Base-by-base conservation (phyloP, 2,113 vertebrate species). In the Gnathonemus echidnorhynchus region DNA sequence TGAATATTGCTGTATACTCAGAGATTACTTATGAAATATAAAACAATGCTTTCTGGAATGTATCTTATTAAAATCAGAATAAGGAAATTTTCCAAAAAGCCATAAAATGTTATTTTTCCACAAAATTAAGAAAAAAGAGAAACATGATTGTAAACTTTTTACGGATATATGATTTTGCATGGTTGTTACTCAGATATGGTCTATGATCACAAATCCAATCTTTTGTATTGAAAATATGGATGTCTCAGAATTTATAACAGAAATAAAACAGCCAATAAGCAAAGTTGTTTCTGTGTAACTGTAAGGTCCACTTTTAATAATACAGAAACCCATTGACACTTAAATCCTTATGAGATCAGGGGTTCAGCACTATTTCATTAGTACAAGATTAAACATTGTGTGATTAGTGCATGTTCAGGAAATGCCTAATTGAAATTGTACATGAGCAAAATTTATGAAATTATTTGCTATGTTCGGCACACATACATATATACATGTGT, bases 201-300 rank as follows among this genome's bases (percentile, higher is more conserved):
- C 85, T 31, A 17, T 50, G 24, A 9, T 53, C 49, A 87, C 27
- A 87, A 35, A 17, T 53, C 50, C 27, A 53, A 4, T 53, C 48
- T 87, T 56, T 87, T 53, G 86, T 87, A n/a, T 53, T 31, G 27
- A 35, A 87, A 53, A 50, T 87, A n/a, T 48, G 83, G 19, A 48
- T n/a, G 48, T 53, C 31, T 52, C 62, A 70, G 62, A 31, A 87
- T 35, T 53, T 48, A 56, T 46, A 10, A 46, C 9, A 74, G 6
- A 49, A 35, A 66, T 70, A 62, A 88, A 39, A 42, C 3, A 48
- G 45, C n/a, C 52, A 88, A 10, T 88, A 48, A 70, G 56, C 77
- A 42, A 52, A 42, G 35, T n/a, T 89, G 31, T 80, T 83, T 89
- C 49, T 89, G 45, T 31, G 50, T 83, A 84, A 84, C 49, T 45